Conservation (phyloP, 2,797 vertebrate species). For the Fistularia commersonii region DNA sequence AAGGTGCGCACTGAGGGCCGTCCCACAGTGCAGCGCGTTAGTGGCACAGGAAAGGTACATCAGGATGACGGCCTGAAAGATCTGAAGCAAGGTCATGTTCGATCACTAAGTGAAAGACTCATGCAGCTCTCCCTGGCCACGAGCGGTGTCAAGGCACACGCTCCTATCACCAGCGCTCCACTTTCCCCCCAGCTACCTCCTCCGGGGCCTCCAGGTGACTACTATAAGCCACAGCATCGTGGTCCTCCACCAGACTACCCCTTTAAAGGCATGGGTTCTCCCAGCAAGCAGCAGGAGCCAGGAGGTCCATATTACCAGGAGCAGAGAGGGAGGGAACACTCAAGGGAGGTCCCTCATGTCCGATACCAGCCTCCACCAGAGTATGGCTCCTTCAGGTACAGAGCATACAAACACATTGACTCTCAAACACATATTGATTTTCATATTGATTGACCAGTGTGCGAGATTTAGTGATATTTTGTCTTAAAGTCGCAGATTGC, state of each 20-base stretch:
- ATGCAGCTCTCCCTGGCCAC: constrained; percentile 98
- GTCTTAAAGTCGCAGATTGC: too few relatives aligned
- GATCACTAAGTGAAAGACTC: constrained; percentile 92
- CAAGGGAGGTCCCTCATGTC: constrained; percentile 86
- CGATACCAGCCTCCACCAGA: constrained; percentile 97
- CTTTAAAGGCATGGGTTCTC: constrained; percentile 84
- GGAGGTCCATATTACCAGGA: constrained; percentile 85
- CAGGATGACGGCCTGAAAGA: constrained; percentile 97
- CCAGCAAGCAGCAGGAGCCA: constrained; percentile 82
- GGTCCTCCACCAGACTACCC: constrained; percentile 97
- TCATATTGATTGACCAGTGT: background rate
- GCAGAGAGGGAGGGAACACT: constrained; percentile 82
- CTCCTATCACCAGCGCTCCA: constrained; percentile 87
- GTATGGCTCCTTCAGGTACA: constrained; percentile 95
- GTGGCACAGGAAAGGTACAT: constrained; percentile 86
- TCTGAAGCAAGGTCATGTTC: constrained; percentile 96
- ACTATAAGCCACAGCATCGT: constrained; percentile 88
- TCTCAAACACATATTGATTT: background rate
- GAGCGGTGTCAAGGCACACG: constrained; percentile 92
- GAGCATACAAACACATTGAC: background rate
- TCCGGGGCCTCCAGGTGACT: constrained; percentile 81
- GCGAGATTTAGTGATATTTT: too few relatives aligned
- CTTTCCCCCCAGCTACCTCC: constrained; percentile 84
- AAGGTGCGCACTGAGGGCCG: constrained; percentile 92
- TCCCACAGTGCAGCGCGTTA: constrained; percentile 87